Conservation (phyloP, 2,888 invertebrate species). For the Chrysolina haemoptera region DNA sequence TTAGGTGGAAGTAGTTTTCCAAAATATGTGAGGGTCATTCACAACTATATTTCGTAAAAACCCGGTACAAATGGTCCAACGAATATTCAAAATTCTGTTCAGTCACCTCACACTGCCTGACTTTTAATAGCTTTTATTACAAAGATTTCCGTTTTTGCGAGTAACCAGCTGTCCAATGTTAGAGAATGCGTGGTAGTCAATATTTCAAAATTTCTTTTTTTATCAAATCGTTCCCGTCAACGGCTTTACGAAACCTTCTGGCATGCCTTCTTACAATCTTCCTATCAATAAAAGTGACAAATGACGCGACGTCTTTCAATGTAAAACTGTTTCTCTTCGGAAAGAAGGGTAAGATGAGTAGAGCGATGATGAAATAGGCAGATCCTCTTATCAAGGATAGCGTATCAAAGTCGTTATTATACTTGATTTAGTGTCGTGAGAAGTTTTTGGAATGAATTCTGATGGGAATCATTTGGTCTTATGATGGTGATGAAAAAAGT, state of each 20-base stretch:
- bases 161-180: too few species aligned
- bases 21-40: too few species aligned
- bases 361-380: constrained; percentile 1
- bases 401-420: constrained; percentile 7
- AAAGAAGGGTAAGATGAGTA: not conserved
- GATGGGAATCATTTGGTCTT: not conserved
- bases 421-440: not conserved
- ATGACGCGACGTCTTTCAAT: constrained; percentile 26
- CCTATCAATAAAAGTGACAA: constrained; percentile 28
- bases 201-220: not conserved
- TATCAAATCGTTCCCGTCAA: not conserved
- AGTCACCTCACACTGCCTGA: too few species aligned
- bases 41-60: too few species aligned
- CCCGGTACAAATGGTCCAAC: too few species aligned
- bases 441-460: not conserved
- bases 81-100: too few species aligned
- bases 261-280: constrained; percentile 23
- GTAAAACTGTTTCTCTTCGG: constrained; percentile 18
- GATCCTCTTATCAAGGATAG: constrained; percentile 3
- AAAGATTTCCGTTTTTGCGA: too few species aligned
- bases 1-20: too few species aligned
- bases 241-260: not conserved
- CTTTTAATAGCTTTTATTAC: too few species aligned
- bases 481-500: not conserved
- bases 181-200: not conserved